Evolutionary conservation across 2,797 vertebrate species (phyloP), one percentile per base, ranked within the genome.

Genomic region (Mormyrus hasselquistii): DNA sequence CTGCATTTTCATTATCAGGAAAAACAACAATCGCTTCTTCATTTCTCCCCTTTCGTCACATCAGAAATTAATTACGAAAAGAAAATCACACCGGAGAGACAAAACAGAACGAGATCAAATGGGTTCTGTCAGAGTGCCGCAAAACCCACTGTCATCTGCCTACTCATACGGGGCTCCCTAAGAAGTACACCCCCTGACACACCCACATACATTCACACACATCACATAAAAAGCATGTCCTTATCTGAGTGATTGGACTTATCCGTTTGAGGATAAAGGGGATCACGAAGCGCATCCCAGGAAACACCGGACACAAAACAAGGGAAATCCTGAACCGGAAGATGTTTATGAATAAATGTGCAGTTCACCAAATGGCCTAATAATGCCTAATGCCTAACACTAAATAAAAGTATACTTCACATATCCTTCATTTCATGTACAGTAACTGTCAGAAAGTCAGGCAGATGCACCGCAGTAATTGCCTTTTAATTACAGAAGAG

Each of bases 21-120:
- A 69, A 76, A n/a, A 86, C 44, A 14, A 87, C 19, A 10, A 79
- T 14, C 9, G 22, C 9, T 52, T 69, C 84, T 50, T n/a, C 57
- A 22, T 86, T 87, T 59, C 65, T 22, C 79, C 88, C 88, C n/a
- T 86, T 69, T 88, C 57, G 12, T 65, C 41, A 89, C 57, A 52
- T 89, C 57, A 53, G 86, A 89, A n/a, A 79, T 16, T 50, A 29
- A 49, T 69, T 19, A n/a, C 50, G 47, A n/a, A 49, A 52, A 82
- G 12, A 82, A 86, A 82, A 57, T 2, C 49, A 69, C 22, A 53
- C 69, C 16, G 50, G 89, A 59, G 14, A 47, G 52, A 89, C 12
- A 34, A 34, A 65, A 49, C 50, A 52, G 65, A 86, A 53, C 8
- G 65, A 79, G 86, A 59, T 89, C 47, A 89, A 89, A 87, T 82